Conservation (phyloP, 2,113 vertebrate genomes). For the Malurus elegans region DNA sequence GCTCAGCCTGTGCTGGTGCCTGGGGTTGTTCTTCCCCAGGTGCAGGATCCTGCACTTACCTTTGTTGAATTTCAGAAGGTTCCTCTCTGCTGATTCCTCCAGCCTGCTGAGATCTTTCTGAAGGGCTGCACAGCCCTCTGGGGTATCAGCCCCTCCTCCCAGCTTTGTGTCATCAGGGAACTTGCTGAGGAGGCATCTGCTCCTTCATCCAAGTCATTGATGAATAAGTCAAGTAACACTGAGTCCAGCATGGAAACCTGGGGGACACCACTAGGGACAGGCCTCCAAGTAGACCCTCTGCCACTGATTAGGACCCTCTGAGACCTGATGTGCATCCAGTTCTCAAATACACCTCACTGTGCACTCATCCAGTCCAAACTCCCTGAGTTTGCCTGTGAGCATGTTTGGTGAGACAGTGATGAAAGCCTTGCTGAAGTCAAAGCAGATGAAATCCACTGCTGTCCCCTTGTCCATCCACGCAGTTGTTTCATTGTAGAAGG, state of each 20-base stretch:
- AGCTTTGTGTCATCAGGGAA: background rate
- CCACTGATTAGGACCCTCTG: background rate
- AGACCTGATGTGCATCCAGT: background rate
- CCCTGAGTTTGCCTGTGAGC: background rate
- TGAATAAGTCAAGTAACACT: background rate
- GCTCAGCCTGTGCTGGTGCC: background rate
- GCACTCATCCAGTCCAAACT: too few species aligned
- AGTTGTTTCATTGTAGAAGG: background rate
- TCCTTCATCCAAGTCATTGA: background rate
- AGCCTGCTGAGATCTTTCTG: accelerated
- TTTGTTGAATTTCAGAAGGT: accelerated
- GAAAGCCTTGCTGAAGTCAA: background rate
- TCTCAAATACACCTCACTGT: background rate
- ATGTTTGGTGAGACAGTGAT: background rate
- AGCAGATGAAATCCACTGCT: background rate
- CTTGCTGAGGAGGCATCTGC: background rate
- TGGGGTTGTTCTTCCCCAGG: accelerated
- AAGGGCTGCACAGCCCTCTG: background rate
- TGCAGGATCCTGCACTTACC: accelerated
- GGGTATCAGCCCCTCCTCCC: accelerated
- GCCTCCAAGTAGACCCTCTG: background rate
- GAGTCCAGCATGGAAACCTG: too few species aligned
- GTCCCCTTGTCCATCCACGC: background rate
- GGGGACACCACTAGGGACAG: background rate
- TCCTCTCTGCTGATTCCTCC: background rate